Conservation (phyloP, 2,113 vertebrate species). For the Psettodes erumei region DNA sequence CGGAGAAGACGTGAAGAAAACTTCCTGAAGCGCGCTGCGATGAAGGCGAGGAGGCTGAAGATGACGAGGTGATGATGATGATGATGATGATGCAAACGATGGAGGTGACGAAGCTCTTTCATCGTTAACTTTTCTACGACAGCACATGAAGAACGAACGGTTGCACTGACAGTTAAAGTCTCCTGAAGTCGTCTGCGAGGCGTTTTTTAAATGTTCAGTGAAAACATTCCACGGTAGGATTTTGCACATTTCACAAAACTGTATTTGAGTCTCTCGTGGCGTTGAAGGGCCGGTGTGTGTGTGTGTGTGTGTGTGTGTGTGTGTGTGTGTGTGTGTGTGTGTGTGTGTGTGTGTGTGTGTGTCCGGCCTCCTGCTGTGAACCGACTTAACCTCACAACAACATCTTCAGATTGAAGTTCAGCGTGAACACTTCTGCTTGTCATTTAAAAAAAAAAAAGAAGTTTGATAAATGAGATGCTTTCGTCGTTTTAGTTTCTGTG, state of each 20-base stretch:
- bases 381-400: constrained; percentile 9
- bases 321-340: no score
- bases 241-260: constrained; percentile 24
- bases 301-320: no score
- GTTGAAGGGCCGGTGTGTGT: background rate
- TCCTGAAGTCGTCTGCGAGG: constrained; percentile 10
- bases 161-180: background rate
- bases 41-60: background rate
- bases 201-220: background rate
- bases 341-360: constrained; percentile 10
- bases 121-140: constrained; percentile 2
- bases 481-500: background rate
- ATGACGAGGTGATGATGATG: constrained; percentile 2
- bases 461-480: background rate
- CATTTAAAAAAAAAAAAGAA: no score
- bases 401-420: background rate
- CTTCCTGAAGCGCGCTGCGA: constrained; percentile 56
- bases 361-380: background rate
- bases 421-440: no score
- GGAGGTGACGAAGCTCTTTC: background rate
- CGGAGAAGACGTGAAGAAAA: constrained; percentile 82
- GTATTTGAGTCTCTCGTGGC: background rate
- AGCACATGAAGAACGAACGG: background rate
- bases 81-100: background rate
- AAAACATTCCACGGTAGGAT: constrained; percentile 12